Evolutionary conservation across 2,888 invertebrate species (phyloP).

Genomic region (Coecobrya sp.): DNA sequence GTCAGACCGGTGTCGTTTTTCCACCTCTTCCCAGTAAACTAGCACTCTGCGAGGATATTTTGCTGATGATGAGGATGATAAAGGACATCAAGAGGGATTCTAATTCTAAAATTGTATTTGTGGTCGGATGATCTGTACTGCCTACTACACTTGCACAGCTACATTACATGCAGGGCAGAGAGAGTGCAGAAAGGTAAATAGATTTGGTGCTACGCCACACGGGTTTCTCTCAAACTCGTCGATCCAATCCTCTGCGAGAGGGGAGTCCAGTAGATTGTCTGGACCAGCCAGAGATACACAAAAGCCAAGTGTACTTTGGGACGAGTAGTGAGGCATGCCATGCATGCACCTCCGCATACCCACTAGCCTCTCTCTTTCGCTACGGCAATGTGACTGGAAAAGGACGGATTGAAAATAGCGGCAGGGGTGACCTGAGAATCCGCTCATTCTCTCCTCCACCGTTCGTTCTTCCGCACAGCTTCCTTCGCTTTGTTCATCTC

Average conservation of each 20-base stretch:
- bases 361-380: neutral
- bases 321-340: neutral
- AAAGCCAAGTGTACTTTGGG: too few species aligned
- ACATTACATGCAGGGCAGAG: too few species aligned
- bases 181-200: too few species aligned
- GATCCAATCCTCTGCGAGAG: slow-evolving; percentile 14
- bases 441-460: neutral
- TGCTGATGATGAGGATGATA: neutral
- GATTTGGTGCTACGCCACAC: too few species aligned
- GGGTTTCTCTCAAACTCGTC: neutral
- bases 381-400: slow-evolving; percentile 60
- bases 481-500: too few species aligned
- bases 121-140: too few species aligned
- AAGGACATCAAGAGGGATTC: too few species aligned
- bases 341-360: neutral
- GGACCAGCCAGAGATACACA: too few species aligned
- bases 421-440: slow-evolving; percentile 42
- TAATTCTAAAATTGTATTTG: too few species aligned
- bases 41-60: neutral
- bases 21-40: slow-evolving; percentile 26
- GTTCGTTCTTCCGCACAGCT: neutral
- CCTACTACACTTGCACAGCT: too few species aligned
- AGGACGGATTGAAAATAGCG: slow-evolving; percentile 57
- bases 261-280: too few species aligned
- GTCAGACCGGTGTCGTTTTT: slow-evolving; percentile 61